phyloP scores from a whole-genome alignment of 2,113 vertebrate species.

The Acanthisitta chloris region DNA sequence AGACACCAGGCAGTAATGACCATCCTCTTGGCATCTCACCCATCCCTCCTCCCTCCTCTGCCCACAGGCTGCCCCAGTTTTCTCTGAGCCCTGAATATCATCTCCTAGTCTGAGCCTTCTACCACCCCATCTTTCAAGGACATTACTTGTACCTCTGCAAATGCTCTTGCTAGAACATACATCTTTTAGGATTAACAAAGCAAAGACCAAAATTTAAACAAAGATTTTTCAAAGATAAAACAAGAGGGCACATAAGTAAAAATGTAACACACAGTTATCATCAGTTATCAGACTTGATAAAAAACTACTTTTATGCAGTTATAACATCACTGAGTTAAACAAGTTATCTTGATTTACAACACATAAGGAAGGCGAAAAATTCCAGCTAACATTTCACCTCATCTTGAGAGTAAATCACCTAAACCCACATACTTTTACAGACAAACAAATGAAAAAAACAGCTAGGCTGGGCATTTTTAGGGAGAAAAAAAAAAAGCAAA shows the following conservation, averaged over 20 bases:
- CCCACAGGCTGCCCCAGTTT: neutral
- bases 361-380: neutral
- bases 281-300: neutral
- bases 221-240: neutral
- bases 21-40: neutral
- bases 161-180: rapidly evolving
- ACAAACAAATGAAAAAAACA: neutral
- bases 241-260: rapidly evolving
- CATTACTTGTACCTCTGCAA: neutral
- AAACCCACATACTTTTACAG: rapidly evolving
- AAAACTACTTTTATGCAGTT: neutral
- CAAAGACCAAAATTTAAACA: neutral
- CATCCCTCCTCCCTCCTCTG: neutral
- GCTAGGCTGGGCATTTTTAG: rapidly evolving
- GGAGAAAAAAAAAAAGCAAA: neutral
- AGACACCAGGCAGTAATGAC: neutral
- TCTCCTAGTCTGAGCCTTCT: neutral
- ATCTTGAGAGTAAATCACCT: neutral
- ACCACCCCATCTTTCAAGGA: neutral
- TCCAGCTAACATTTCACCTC: neutral
- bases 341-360: neutral
- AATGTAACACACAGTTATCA: rapidly evolving
- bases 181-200: neutral
- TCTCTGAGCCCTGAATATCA: neutral
- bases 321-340: neutral